Base-by-base conservation (phyloP, 2,888 invertebrate species). In the Apodemia hepburni region DNA sequence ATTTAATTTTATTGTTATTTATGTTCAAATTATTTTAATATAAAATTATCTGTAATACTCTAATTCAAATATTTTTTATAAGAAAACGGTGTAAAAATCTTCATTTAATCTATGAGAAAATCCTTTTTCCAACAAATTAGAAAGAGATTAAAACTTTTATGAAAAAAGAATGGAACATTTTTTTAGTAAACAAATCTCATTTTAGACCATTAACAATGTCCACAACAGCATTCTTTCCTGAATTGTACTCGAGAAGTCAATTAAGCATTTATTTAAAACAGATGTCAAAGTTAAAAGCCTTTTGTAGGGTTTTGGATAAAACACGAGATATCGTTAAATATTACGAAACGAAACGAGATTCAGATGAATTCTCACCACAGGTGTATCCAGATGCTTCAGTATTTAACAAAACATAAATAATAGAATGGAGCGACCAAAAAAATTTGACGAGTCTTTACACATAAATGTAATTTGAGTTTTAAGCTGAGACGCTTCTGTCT, bases 381-480 rank as follows among this genome's bases (percentile, higher is more conserved):
- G 84, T 84, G 83, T 79, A 82, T 78, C 82, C 85, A 84, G 83
- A 84, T 83, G 81, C 77, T 75, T 72, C 70, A 77, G 81, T 79
- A 82, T 87, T 86, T 85, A 84, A 85, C 87, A 87, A 87, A 87
- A 87, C 84, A 87, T 85, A 86, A 84, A 83, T 82, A 82, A 49
- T n/a, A 5, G 70, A 64, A 72, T 72, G 72, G 73, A 74, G 74
- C 76, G 77, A 76, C 69, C 77, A 80, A 86, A 82, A 84, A 88
- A 84, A 88, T 88, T 87, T 87, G 87, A 87, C 88, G 87, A 85
- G 81, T 77, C 75, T 81, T 81, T 79, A 83, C 84, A 84, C 85
- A 87, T 87, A n/a, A n/a, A n/a, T n/a, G n/a, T n/a, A 87, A 87
- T 85, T 87, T 81, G 87, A 87, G 87, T 87, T 87, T 88, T 2